These are phyloP conservation scores for Cantharis lateralis DNA, from an alignment of 2,888 invertebrate species.

Conservation along the genomic window DNA sequence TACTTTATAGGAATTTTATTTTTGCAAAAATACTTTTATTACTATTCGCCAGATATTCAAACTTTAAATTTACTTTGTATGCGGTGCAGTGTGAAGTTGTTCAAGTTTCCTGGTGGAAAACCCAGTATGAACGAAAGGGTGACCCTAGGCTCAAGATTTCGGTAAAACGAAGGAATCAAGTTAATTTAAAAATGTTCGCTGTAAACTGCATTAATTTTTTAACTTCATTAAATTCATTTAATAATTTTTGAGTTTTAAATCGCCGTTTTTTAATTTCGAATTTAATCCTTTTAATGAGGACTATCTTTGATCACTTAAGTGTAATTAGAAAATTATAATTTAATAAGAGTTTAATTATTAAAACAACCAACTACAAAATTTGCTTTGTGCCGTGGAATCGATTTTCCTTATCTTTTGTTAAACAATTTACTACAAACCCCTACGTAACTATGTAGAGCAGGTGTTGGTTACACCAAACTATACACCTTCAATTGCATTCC, in stretches of 20 bases:
- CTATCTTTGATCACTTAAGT: not conserved
- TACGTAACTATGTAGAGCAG: not conserved
- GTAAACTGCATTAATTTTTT: too few relatives aligned
- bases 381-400: not conserved
- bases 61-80: not conserved
- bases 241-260: too few relatives aligned
- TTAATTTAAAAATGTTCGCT: too few relatives aligned
- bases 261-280: too few relatives aligned
- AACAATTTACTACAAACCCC: not conserved
- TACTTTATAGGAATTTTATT: not conserved
- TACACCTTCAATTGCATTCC: not conserved
- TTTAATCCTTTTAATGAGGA: not conserved
- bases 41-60: not conserved
- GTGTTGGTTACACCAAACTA: conserved; percentile 1
- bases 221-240: too few relatives aligned
- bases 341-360: not conserved
- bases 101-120: not conserved
- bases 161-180: not conserved
- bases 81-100: not conserved
- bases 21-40: not conserved
- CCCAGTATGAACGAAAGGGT: not conserved
- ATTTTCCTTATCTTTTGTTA: not conserved
- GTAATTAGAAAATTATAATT: not conserved
- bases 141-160: not conserved
- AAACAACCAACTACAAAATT: not conserved